These are phyloP conservation scores for Salpingus planirostris DNA, from an alignment of 2,888 invertebrate species.

Conservation along the genomic window DNA sequence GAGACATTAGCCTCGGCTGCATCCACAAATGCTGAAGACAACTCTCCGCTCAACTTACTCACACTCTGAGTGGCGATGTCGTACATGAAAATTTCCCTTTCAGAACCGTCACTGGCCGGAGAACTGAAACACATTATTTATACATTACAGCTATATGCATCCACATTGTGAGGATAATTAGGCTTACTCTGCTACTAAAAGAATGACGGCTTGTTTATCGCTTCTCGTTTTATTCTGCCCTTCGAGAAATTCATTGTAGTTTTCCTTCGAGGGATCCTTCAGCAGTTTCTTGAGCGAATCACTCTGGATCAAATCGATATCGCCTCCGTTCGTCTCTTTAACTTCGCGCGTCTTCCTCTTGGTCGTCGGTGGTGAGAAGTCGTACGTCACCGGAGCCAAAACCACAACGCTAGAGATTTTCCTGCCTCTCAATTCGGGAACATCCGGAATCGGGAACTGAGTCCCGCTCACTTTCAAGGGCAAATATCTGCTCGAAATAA, in stretches of 20 bases:
- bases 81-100: conserved; percentile 81
- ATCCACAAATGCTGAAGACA: conserved; percentile 76
- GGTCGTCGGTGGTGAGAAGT: conserved; percentile 41
- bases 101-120: too few species aligned
- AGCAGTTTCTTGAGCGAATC: conserved; percentile 67
- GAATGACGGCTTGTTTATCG: conserved; percentile 71
- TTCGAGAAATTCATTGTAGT: conserved; percentile 72
- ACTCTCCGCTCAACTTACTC: conserved; percentile 69
- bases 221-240: conserved; percentile 65
- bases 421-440: conserved; percentile 63
- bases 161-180: too few species aligned
- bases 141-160: background rate
- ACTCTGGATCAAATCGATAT: conserved; percentile 40
- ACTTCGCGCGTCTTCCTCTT: conserved; percentile 48
- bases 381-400: conserved; percentile 72
- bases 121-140: background rate
- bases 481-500: too few species aligned
- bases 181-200: conserved; percentile 75
- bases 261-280: conserved; percentile 65
- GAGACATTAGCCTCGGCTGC: conserved; percentile 76
- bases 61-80: conserved; percentile 66
- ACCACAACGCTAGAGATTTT: conserved; percentile 80
- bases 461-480: conserved; percentile 78
- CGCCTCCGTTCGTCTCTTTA: conserved; percentile 46
- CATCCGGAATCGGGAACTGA: conserved; percentile 76